Evolutionary conservation across 2,113 vertebrate species (phyloP).

Genomic region (Struthio camelus): DNA sequence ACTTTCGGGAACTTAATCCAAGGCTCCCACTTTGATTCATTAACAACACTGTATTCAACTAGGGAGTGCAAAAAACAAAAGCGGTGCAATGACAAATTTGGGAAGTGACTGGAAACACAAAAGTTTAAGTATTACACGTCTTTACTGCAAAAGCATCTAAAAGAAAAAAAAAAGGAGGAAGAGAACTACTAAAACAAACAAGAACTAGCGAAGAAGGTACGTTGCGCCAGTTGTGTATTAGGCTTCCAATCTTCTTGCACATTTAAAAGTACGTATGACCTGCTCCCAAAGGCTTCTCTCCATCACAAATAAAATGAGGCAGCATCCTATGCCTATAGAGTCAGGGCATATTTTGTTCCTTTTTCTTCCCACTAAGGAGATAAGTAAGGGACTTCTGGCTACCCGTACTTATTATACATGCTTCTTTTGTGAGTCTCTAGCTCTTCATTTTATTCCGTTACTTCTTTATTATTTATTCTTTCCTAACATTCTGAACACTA

Average conservation of each 20-base stretch:
- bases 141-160: background rate
- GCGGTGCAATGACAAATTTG: background rate
- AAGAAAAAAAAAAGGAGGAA: background rate
- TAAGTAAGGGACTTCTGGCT: rapidly evolving
- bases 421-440: background rate
- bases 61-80: background rate
- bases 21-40: background rate
- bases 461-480: background rate
- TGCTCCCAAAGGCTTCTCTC: background rate
- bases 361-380: background rate
- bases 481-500: background rate
- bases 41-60: background rate
- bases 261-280: rapidly evolving
- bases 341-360: background rate
- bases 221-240: background rate
- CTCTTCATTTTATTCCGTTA: background rate
- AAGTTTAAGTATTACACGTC: background rate
- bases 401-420: background rate
- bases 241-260: background rate
- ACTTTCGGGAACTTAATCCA: background rate
- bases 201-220: background rate
- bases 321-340: background rate
- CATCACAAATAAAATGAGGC: background rate
- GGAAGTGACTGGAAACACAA: background rate
- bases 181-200: background rate